Evolutionary conservation across 2,888 invertebrate species (phyloP), one percentile per base, ranked within the genome.

Genomic region (Danaus chrysippus): DNA sequence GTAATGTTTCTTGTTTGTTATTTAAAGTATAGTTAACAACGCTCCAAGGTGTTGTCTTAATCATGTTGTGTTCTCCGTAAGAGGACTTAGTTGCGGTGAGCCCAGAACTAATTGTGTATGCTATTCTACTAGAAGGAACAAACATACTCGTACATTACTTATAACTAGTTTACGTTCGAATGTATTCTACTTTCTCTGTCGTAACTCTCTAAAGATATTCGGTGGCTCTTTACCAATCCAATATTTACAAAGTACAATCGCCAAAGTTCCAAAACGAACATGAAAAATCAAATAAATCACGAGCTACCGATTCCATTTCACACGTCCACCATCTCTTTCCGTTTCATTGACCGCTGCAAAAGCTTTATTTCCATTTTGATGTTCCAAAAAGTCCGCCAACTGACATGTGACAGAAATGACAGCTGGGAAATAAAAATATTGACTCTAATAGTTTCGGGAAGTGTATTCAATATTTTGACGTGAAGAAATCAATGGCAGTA

Each of bases 311-410:
- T 65, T 63, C 63, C 66, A 72, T 75, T 78, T 79, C 78, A 76
- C 76, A 82, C 76, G 79, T 64, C 66, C 74, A 76, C 77, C 79
- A 77, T 78, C 74, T 77, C 78, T 78, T 83, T 84, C 80, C 83
- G 76, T 76, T 79, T 76, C 81, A 84, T 77, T 82, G 83, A 73
- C 72, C 75, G 70, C 71, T 76, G 73, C 79, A 78, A 81, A 76
- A 78, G 77, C 78, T 78, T 83, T 83, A 82, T 77, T 78, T 75
- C 72, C 74, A 74, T 72, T 71, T 67, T 71, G 68, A 73, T 68
- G 65, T 66, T 59, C 58, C 68, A 42, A 58, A 63, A 64, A 68
- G 58, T 61, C 62, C 56, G 54, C 55, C 62, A 54, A 60, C 56
- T 61, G 56, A 54, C 17, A 67, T 43, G 52, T 58, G 49, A 52